phyloP scores from a whole-genome alignment of 2,888 invertebrate species.

The Hyposoter didymator region DNA sequence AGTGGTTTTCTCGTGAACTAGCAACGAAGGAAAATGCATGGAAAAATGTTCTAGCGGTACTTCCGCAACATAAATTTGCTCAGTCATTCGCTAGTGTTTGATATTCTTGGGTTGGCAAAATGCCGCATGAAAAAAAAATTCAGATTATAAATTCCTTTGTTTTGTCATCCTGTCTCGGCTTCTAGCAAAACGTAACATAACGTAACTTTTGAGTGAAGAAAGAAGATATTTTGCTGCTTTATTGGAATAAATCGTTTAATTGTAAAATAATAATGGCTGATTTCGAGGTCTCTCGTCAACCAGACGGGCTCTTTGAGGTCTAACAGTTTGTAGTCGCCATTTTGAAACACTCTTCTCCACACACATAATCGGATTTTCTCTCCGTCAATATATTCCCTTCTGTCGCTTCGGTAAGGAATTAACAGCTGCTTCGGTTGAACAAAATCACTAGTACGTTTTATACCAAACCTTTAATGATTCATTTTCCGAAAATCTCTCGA shows the following conservation, averaged over 20 bases:
- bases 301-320: conserved; percentile 40
- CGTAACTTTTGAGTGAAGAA: not conserved
- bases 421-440: not conserved
- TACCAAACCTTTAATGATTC: not conserved
- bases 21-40: not conserved
- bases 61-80: conserved; percentile 59
- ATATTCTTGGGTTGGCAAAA: conserved; percentile 65
- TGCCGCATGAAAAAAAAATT: conserved; percentile 53
- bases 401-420: not conserved
- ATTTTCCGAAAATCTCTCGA: conserved; percentile 6
- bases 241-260: conserved; percentile 23
- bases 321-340: conserved; percentile 54
- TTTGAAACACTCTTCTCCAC: conserved; percentile 60
- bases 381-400: conserved; percentile 17
- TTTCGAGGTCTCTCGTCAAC: conserved; percentile 7
- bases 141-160: conserved; percentile 42
- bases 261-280: conserved; percentile 41
- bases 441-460: conserved; percentile 5
- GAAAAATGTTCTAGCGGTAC: conserved; percentile 10
- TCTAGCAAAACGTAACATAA: no score
- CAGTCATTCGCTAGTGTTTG: conserved; percentile 65
- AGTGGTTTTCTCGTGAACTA: not conserved
- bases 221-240: not conserved
- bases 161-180: conserved; percentile 14
- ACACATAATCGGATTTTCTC: conserved; percentile 30